Evolutionary conservation across 2,888 invertebrate species (phyloP).

Genomic region (Cheilosia impressa): DNA sequence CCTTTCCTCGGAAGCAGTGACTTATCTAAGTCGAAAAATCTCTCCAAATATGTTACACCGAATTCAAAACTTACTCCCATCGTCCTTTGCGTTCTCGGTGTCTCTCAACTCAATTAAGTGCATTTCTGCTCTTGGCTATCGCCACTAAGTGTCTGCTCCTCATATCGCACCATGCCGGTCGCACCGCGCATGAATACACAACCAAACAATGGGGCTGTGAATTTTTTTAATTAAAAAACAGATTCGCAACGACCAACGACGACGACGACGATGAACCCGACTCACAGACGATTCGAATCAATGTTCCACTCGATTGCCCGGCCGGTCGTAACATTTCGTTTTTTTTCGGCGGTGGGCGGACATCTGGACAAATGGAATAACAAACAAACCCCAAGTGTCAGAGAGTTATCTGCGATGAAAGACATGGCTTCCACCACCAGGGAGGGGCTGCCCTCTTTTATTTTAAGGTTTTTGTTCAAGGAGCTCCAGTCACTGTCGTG

Average conservation of each 20-base stretch:
- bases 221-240: slow-evolving; percentile 70
- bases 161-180: slow-evolving; percentile 54
- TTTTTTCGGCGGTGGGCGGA: slow-evolving; percentile 66
- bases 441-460: slow-evolving; percentile 36
- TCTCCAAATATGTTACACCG: too few relatives aligned
- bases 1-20: too few relatives aligned
- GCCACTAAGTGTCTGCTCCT: slow-evolving; percentile 36
- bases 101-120: slow-evolving; percentile 47
- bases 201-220: slow-evolving; percentile 53
- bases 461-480: slow-evolving; percentile 29
- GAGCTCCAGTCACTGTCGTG: slow-evolving; percentile 30
- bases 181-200: too few relatives aligned
- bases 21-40: too few relatives aligned
- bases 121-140: slow-evolving; percentile 35
- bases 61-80: too few relatives aligned
- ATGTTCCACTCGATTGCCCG: slow-evolving; percentile 34
- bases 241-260: slow-evolving; percentile 31
- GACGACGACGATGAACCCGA: slow-evolving; percentile 3
- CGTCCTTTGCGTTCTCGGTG: too few relatives aligned
- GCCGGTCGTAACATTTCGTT: neutral
- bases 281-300: slow-evolving; percentile 56
- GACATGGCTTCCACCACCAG: slow-evolving; percentile 46
- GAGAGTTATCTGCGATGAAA: slow-evolving; percentile 71
- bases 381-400: slow-evolving; percentile 73
- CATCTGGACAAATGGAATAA: slow-evolving; percentile 71